Percentiles rank a stretch among this genome's conserved stretches.
Conservation (phyloP, 2,888 invertebrate species). For the Mimumesa dahlbomi region DNA sequence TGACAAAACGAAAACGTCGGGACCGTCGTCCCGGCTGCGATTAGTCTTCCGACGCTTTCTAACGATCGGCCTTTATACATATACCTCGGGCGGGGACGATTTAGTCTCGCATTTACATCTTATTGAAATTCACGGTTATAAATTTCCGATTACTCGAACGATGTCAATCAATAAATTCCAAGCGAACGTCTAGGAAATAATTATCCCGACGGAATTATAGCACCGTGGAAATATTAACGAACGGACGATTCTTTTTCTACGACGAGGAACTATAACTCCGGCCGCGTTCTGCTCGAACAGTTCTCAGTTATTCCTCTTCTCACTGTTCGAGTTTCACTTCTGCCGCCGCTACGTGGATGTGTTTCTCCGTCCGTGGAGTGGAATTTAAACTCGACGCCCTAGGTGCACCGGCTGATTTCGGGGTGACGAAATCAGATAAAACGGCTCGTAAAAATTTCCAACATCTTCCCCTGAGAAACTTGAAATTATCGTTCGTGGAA, state of each 20-base stretch:
- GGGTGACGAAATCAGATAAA: conserved; percentile 32
- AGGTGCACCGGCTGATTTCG: conserved; percentile 33
- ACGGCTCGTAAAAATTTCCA: conserved; percentile 22
- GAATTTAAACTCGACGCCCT: conserved; percentile 41
- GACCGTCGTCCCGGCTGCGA: conserved; percentile 26
- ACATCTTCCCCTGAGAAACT: conserved; percentile 14
- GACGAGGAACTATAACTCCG: no score
- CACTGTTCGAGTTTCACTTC: conserved; percentile 8
- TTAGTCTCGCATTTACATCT: not conserved
- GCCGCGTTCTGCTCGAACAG: conserved; percentile 45
- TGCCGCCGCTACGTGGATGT: conserved; percentile 6
- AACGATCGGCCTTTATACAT: not conserved
- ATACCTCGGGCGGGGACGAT: not conserved
- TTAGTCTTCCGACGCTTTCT: conserved; percentile 1
- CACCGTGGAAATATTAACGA: no score
- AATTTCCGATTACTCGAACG: not conserved
- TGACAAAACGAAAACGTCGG: not conserved
- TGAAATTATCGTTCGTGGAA: conserved; percentile 4
- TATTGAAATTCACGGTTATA: no score
- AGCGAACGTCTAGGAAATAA: not conserved
- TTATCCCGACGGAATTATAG: not conserved
- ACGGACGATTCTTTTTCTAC: conserved; percentile 6
- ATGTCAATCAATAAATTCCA: no score
- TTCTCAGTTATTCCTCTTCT: conserved; percentile 28
- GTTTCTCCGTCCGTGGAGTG: conserved; percentile 9